Evolutionary conservation across 2,797 vertebrate species (phyloP).

Genomic region (Streptopelia turtur): DNA sequence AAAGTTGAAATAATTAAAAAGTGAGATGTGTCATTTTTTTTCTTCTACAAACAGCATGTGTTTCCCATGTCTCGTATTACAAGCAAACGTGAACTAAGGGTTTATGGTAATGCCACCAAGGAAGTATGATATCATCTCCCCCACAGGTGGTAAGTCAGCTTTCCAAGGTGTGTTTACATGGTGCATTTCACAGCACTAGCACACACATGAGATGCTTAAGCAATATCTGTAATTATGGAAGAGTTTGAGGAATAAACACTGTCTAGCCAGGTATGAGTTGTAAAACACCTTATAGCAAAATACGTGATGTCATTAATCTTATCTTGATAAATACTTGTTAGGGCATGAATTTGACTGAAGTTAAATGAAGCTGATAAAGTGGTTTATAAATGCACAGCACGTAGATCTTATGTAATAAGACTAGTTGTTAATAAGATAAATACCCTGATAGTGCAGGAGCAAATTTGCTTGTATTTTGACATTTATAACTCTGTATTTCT

Average conservation of each 20-base stretch:
- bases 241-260: conserved; percentile 57
- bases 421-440: background rate
- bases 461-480: conserved; percentile 27
- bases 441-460: background rate
- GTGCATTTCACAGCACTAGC: conserved; percentile 20
- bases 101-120: conserved; percentile 64
- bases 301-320: conserved; percentile 54
- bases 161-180: conserved; percentile 25
- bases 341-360: conserved; percentile 47
- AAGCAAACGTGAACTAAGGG: conserved; percentile 38
- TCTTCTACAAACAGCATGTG: conserved; percentile 40
- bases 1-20: conserved; percentile 49
- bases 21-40: conserved; percentile 40
- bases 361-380: conserved; percentile 57
- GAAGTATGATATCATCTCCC: conserved; percentile 63
- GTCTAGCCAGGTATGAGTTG: conserved; percentile 70
- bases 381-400: background rate
- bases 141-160: conserved; percentile 59
- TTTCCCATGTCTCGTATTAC: conserved; percentile 56
- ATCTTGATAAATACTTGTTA: conserved; percentile 47
- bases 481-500: background rate
- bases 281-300: conserved; percentile 58
- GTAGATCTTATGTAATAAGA: conserved; percentile 10
- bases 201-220: conserved; percentile 11
- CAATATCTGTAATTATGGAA: conserved; percentile 47